Percentiles rank a stretch among this genome's conserved stretches.
phyloP scores from a whole-genome alignment of 2,888 invertebrate species.

The Tortrix viridana region DNA sequence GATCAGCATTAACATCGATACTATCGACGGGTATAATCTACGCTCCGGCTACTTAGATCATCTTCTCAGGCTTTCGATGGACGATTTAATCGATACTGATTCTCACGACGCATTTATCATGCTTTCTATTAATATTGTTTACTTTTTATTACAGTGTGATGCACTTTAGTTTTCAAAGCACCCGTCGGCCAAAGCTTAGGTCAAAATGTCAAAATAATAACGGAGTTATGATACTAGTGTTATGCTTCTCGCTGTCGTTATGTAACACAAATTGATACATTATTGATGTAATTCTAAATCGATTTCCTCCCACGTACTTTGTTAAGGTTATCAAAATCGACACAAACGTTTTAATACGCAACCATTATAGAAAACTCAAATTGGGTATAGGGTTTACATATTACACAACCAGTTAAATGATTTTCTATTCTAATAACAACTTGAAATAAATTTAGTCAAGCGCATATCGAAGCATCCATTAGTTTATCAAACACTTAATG shows the following conservation, averaged over 20 bases:
- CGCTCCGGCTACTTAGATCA: conserved; percentile 53
- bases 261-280: conserved; percentile 22
- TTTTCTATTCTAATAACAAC: too few relatives aligned
- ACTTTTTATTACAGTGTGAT: conserved; percentile 31
- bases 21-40: conserved; percentile 57
- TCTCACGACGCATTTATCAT: conserved; percentile 35
- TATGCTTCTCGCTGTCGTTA: conserved; percentile 10
- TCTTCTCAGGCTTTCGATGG: conserved; percentile 49
- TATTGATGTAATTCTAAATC: not conserved
- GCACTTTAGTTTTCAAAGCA: conserved; percentile 22
- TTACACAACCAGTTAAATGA: too few relatives aligned
- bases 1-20: conserved; percentile 54
- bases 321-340: too few relatives aligned
- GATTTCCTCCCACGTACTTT: too few relatives aligned
- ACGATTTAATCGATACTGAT: conserved; percentile 45
- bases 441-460: not conserved
- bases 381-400: too few relatives aligned
- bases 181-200: conserved; percentile 23
- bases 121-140: conserved; percentile 35
- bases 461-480: conserved; percentile 19
- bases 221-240: conserved; percentile 12
- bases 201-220: conserved; percentile 26
- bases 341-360: too few relatives aligned
- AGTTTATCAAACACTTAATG: conserved; percentile 33
- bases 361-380: too few relatives aligned